phyloP scores from a whole-genome alignment of 2,888 invertebrate species.

The Hermaeophaga mercurialis region DNA sequence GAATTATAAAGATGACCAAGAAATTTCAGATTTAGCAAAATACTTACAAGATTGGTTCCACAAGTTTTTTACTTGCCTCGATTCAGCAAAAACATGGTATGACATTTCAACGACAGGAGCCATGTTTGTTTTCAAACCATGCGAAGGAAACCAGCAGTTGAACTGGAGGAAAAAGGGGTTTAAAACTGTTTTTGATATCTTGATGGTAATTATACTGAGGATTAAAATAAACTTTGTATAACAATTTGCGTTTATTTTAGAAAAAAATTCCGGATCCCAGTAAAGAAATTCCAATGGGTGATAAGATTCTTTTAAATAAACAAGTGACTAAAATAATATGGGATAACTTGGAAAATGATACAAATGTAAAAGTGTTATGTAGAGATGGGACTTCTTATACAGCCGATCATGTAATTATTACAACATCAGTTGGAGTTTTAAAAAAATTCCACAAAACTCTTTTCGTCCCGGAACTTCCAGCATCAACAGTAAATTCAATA shows the following conservation, averaged over 20 bases:
- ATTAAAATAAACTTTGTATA: neutral
- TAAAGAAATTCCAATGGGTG: conserved; percentile 46
- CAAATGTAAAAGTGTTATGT: conserved; percentile 57
- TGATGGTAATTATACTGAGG: conserved; percentile 62
- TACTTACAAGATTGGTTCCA: conserved; percentile 50
- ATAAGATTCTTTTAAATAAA: conserved; percentile 51
- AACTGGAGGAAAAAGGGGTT: conserved; percentile 80
- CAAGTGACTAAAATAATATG: conserved; percentile 50
- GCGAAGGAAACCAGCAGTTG: conserved; percentile 71
- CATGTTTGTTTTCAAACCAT: conserved; percentile 65
- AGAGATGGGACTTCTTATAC: conserved; percentile 60
- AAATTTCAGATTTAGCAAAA: conserved; percentile 38
- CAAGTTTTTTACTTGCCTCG: conserved; percentile 51
- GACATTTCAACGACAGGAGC: conserved; percentile 68
- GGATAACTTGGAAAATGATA: conserved; percentile 37
- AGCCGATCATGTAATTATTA: conserved; percentile 70
- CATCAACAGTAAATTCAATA: conserved; percentile 62
- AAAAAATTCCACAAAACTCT: conserved; percentile 62
- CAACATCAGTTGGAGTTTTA: conserved; percentile 72
- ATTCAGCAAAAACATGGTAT: conserved; percentile 69
- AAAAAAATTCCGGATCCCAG: conserved; percentile 48
- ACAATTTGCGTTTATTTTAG: conserved; percentile 40
- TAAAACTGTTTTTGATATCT: conserved; percentile 67
- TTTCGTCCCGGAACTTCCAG: conserved; percentile 64
- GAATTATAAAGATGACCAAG: conserved; percentile 38